Percentiles rank a stretch among this genome's conserved stretches.
phyloP scores from a whole-genome alignment of 2,797 vertebrate species.

The Chiroxiphia lanceolata region DNA sequence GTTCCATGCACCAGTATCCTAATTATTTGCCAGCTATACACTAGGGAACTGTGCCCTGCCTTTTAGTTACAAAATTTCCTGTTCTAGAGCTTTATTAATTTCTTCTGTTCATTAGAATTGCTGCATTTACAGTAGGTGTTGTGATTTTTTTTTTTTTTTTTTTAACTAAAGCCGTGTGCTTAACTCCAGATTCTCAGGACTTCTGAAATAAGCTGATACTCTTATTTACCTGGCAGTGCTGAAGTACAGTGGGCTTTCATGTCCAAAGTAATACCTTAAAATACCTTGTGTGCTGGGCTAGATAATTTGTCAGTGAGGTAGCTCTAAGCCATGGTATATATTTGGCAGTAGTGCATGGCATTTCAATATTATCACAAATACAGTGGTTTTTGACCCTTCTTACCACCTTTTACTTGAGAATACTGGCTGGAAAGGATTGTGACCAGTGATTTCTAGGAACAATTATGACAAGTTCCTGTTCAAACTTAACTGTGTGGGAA shows the following conservation, averaged over 20 bases:
- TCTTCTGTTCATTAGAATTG: neutral
- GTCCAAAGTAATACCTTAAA: neutral
- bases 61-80: neutral
- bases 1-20: rapidly evolving
- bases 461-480: neutral
- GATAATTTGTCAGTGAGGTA: neutral
- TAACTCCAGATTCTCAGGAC: neutral
- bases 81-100: neutral
- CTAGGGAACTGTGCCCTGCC: neutral
- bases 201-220: neutral
- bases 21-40: neutral
- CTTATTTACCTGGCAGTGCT: neutral
- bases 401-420: neutral
- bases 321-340: neutral
- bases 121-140: neutral
- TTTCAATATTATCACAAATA: neutral
- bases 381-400: neutral
- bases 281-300: neutral
- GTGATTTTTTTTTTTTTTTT: neutral
- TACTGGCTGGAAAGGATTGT: neutral
- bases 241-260: neutral
- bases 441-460: neutral
- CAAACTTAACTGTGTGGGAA: neutral
- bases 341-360: neutral
- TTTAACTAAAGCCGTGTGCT: neutral